phyloP scores from a whole-genome alignment of 2,797 vertebrate species.

The Lacerta viridis region DNA sequence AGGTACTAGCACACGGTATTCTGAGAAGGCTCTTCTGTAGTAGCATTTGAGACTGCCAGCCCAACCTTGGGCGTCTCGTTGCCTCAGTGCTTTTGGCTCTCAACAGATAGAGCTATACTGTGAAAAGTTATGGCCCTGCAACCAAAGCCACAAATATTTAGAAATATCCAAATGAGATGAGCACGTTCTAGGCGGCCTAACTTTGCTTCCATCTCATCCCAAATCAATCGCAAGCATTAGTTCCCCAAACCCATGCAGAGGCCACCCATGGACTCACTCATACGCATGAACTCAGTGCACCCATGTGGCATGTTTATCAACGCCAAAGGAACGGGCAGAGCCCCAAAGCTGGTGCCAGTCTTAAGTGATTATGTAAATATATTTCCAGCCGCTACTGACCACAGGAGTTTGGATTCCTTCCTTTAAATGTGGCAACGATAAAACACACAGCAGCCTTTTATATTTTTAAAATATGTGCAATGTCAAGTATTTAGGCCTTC shows the following conservation, averaged over 20 bases:
- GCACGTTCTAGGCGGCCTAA: background rate
- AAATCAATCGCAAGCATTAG: constrained; percentile 5
- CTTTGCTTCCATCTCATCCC: background rate
- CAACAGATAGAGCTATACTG: background rate
- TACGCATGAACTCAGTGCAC: background rate
- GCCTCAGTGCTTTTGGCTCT: background rate
- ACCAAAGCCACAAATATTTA: constrained; percentile 14
- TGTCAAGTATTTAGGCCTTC: constrained; percentile 25
- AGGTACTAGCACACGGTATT: background rate
- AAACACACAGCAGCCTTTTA: constrained; percentile 4
- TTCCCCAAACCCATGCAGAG: background rate
- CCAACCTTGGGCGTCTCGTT: background rate
- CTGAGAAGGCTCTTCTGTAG: background rate
- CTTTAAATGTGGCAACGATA: background rate
- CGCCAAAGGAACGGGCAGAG: constrained; percentile 12
- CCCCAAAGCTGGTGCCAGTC: constrained; percentile 9
- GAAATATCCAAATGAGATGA: background rate
- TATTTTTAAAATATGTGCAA: constrained; percentile 31
- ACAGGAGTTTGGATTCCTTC: background rate
- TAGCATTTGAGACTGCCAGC: background rate
- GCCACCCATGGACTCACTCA: background rate
- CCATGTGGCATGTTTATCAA: constrained; percentile 12
- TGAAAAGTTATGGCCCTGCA: background rate
- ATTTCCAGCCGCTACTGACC: constrained; percentile 19
- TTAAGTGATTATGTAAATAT: constrained; percentile 13